Conservation (phyloP, 2,888 invertebrate species). For the Odontomyia ornata region DNA sequence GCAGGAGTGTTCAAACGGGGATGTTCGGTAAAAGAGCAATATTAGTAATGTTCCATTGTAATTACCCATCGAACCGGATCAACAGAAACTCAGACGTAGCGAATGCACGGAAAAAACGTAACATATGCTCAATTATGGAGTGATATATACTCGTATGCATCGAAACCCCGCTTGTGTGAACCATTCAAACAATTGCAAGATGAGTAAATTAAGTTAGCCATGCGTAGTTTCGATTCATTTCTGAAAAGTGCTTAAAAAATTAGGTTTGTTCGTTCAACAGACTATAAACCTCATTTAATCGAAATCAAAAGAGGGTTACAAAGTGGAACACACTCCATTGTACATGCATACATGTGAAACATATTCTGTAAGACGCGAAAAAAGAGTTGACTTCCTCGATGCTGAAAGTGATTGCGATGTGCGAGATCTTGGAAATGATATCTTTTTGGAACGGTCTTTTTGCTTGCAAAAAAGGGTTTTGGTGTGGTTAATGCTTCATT, state of each 20-base stretch:
- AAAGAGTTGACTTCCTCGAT: background rate
- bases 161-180: background rate
- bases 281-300: background rate
- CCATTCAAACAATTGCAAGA: background rate
- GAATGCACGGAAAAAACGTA: conserved; percentile 2
- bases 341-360: too few relatives aligned
- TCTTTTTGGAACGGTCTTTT: background rate
- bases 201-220: conserved; percentile 28
- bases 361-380: background rate
- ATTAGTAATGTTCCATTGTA: conserved; percentile 36
- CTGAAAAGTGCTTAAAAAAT: conserved; percentile 1
- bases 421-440: background rate
- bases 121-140: background rate
- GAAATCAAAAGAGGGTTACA: background rate
- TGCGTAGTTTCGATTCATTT: conserved; percentile 27
- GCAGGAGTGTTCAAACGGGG: background rate
- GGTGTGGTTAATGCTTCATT: background rate
- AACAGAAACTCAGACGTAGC: conserved; percentile 28
- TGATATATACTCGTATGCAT: background rate
- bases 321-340: background rate
- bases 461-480: background rate
- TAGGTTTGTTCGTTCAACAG: background rate
- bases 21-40: conserved; percentile 24
- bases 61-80: conserved; percentile 38
- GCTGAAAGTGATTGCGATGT: conserved; percentile 19